These are phyloP conservation scores for Zaprionus inermis DNA, from an alignment of 1,140 invertebrate genomes.

Conservation along the genomic window DNA sequence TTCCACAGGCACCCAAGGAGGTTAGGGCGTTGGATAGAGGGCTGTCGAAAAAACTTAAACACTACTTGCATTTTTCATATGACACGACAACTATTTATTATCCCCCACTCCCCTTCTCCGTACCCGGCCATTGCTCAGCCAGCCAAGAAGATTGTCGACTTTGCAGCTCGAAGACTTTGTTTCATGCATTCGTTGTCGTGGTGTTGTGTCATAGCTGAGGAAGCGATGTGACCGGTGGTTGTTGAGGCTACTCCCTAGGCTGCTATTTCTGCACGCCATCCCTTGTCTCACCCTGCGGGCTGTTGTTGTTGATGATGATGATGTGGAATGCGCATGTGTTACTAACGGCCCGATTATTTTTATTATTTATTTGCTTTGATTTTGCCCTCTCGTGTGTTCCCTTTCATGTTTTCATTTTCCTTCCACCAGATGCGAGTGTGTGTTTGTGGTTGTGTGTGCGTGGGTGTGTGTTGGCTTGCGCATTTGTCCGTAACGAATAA, in stretches of 20 bases:
- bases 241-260: constrained; percentile 34
- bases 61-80: constrained; percentile 80
- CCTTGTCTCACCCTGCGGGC: not conserved
- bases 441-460: constrained; percentile 14
- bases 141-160: constrained; percentile 19
- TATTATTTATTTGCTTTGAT: constrained; percentile 83
- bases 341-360: constrained; percentile 80
- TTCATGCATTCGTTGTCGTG: constrained; percentile 34
- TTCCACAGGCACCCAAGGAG: constrained; percentile 41
- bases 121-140: not conserved
- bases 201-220: constrained; percentile 46
- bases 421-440: constrained; percentile 33
- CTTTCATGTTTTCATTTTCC: constrained; percentile 63
- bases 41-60: constrained; percentile 64
- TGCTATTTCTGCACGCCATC: not conserved
- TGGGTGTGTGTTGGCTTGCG: constrained; percentile 56
- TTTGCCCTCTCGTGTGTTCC: constrained; percentile 53
- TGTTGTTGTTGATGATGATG: constrained; percentile 58
- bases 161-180: constrained; percentile 51
- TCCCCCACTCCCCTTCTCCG: constrained; percentile 28
- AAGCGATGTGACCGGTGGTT: constrained; percentile 54
- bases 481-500: constrained; percentile 82
- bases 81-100: constrained; percentile 81
- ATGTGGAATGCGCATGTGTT: constrained; percentile 81
- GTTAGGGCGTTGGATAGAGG: not conserved